Conservation (phyloP, 2,888 invertebrate genomes). For the Drosophila kanekoi region DNA sequence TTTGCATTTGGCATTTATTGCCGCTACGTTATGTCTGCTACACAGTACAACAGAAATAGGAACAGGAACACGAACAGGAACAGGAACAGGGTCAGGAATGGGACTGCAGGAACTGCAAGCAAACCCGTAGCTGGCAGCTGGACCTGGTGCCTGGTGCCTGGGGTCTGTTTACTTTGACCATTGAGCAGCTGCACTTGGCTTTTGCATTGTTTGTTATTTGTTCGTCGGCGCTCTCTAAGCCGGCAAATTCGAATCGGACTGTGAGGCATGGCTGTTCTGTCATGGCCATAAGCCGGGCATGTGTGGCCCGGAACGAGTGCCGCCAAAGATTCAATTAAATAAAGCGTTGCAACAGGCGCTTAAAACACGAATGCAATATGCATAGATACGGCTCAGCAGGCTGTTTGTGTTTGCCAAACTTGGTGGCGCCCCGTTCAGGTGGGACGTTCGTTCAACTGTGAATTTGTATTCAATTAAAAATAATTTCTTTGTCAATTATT, state of each 20-base stretch:
- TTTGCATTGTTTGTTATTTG: conserved; percentile 65
- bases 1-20: conserved; percentile 80
- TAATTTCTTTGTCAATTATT: conserved; percentile 81
- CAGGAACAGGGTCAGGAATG: conserved; percentile 1
- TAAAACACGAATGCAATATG: conserved; percentile 23
- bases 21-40: conserved; percentile 34
- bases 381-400: conserved; percentile 2
- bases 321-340: conserved; percentile 59
- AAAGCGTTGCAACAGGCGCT: conserved; percentile 42
- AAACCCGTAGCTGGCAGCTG: conserved; percentile 12
- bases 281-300: conserved; percentile 42
- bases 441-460: conserved; percentile 68
- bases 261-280: conserved; percentile 48
- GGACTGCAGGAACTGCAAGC: neutral
- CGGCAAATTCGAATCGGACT: conserved; percentile 54
- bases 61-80: conserved; percentile 1
- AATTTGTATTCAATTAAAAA: conserved; percentile 82
- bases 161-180: conserved; percentile 53
- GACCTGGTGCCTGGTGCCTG: conserved; percentile 25
- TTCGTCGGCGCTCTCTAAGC: conserved; percentile 50
- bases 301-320: conserved; percentile 8
- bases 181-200: conserved; percentile 77
- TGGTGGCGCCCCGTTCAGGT: conserved; percentile 21
- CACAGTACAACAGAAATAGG: conserved; percentile 2
- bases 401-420: conserved; percentile 12